Evolutionary conservation across 2,113 vertebrate species (phyloP), one percentile per base, ranked within the genome.

Genomic region (Xiphophorus hellerii): DNA sequence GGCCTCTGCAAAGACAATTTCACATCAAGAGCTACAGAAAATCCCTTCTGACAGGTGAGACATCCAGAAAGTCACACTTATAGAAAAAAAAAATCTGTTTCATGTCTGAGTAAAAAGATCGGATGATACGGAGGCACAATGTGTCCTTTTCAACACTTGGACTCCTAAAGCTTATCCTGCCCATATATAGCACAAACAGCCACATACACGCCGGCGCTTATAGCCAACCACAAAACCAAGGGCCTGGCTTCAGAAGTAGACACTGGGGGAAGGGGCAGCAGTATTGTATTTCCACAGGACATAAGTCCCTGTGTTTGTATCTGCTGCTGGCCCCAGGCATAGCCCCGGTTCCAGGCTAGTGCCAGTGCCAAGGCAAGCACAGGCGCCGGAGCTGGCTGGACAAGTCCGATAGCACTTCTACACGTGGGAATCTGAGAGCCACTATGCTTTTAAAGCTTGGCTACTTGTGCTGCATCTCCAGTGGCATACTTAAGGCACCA

Each of bases 261-360:
- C 86, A 28, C 76, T 67, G 85, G 83, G 82, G 84, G 89, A 74
- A 58, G 82, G 82, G 71, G 11, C n/a, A 33, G 63, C 31, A 61
- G 79, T 82, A 90, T 92, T 87, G 78, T 75, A 74, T 92, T 92
- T 92, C 90, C 71, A 86, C 84, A 89, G 87, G 88, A 92, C 84
- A 84, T 79, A 76, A 58, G 83, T 81, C 69, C 60, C 80, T 69
- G 89, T 78, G 72, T 85, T 83, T 88, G 85, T 77, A 82, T 86
- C 70, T 72, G 77, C 79, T 73, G 81, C 68, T 62, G 22, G 76
- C 81, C 86, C 70, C 80, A 73, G 68, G 68, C 81, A 68, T 70
- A 25, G 66, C 74, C 51, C 79, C 54, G 65, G 74, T 70, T 88
- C 81, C 79, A 85, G 67, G 81, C 81, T 28, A 67, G 65, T 85